Base-by-base conservation (phyloP, 2,797 vertebrate genomes). In the Pseudochaenichthys georgianus region DNA sequence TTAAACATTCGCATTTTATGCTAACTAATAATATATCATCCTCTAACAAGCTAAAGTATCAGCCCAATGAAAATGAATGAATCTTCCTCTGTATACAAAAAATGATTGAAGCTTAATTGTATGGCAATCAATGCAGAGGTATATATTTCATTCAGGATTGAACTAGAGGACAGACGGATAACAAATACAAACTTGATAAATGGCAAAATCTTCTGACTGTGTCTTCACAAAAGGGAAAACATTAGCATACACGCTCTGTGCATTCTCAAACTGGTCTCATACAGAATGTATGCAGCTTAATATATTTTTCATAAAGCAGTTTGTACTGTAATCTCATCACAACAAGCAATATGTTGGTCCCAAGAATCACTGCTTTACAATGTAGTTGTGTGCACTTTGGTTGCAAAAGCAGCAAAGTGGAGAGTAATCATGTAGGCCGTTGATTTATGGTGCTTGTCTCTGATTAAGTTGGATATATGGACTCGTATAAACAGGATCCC, bases 221-320 rank as follows among this genome's bases (percentile, higher is more conserved):
- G 53, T 71, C 73, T 82, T 75, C 73, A 83, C 80, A 79, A 84
- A 75, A 77, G 54, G 38, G 13, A 63, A 63, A 62, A 69, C 86
- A 82, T 73, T 31, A 68, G 51, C 73, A 45, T 17, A 69, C 64
- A 42, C 54, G 13, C 64, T 48, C 70, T 66, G 55, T 76, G 61
- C 67, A 60, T 82, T 72, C 73, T 66, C 76, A 62, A 52, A 23
- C 58, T 60, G 53, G 41, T 73, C 84, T 92, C 88, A 88, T 89
- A 73, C 93, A 89, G 77, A 88, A 90, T 88, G 64, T 67, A 90
- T 91, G 52, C 57, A 45, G 47, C 72, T 72, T 72, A 70, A 90
- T 91, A 70, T 72, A 85, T 88, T 87, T 90, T 92, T 92, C 67
- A 93, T 89, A 62, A 68, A 64, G 73, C 42, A 63, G 71, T 43